phyloP scores from a whole-genome alignment of 2,113 vertebrate genomes.

The Plectropomus leopardus region DNA sequence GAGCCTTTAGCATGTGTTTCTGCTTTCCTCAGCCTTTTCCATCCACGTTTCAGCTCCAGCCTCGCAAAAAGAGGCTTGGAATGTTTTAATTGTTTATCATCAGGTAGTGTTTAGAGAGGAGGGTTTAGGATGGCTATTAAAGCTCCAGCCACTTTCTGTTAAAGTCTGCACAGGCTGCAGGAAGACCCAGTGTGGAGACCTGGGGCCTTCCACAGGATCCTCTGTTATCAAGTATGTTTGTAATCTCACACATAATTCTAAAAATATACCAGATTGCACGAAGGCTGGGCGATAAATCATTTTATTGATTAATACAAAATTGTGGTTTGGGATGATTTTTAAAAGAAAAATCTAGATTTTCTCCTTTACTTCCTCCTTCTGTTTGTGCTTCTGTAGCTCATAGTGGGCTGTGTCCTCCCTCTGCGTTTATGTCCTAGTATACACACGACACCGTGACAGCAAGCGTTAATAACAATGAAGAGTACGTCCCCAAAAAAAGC shows the following conservation, averaged over 20 bases:
- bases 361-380: too few relatives aligned
- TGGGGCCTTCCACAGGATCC: background rate
- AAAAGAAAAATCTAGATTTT: too few relatives aligned
- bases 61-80: constrained; percentile 35
- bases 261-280: background rate
- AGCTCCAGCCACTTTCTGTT: background rate
- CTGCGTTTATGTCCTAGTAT: too few relatives aligned
- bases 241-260: background rate
- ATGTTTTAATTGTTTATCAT: constrained; percentile 65
- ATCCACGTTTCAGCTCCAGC: constrained; percentile 12
- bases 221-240: background rate
- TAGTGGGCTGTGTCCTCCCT: too few relatives aligned
- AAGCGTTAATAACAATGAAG: too few relatives aligned
- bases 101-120: constrained; percentile 35
- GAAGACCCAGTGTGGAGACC: background rate
- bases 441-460: too few relatives aligned
- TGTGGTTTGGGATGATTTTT: too few relatives aligned
- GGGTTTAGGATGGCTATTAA: constrained; percentile 8
- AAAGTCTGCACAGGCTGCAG: background rate
- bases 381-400: too few relatives aligned
- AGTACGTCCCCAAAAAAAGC: too few relatives aligned
- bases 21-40: constrained; percentile 46
- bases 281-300: too few relatives aligned
- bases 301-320: too few relatives aligned
- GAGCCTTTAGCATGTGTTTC: constrained; percentile 48